Evolutionary conservation across 2,888 invertebrate species (phyloP).

Genomic region (Falcaria lacertinaria): DNA sequence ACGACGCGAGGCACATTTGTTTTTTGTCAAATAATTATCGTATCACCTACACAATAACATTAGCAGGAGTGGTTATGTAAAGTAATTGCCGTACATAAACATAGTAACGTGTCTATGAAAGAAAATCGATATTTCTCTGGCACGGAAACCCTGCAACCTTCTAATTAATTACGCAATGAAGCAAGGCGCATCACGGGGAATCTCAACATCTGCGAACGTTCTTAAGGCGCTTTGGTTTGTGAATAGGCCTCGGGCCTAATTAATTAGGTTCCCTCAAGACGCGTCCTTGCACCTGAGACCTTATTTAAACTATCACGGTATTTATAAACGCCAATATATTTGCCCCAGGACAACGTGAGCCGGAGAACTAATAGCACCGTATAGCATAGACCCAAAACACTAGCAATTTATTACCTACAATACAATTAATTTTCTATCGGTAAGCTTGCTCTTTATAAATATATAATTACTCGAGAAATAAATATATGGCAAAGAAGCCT

Average conservation of each 20-base stretch:
- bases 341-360: background rate
- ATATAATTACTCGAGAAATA: no score
- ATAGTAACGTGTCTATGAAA: conserved; percentile 4
- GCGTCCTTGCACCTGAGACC: conserved; percentile 47
- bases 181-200: conserved; percentile 38
- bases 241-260: conserved; percentile 55
- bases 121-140: conserved; percentile 9
- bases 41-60: no score
- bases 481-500: no score
- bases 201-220: conserved; percentile 36
- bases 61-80: no score
- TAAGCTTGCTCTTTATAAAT: no score
- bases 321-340: conserved; percentile 14
- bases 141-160: conserved; percentile 16
- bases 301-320: conserved; percentile 37
- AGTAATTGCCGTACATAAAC: no score
- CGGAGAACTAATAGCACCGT: no score
- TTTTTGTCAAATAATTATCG: no score
- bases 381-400: no score
- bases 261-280: conserved; percentile 54
- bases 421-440: no score
- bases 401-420: no score
- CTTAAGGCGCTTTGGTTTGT: conserved; percentile 53
- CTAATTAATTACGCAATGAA: conserved; percentile 52
- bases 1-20: no score